phyloP scores from a whole-genome alignment of 2,113 vertebrate genomes.

The Paralichthys olivaceus region DNA sequence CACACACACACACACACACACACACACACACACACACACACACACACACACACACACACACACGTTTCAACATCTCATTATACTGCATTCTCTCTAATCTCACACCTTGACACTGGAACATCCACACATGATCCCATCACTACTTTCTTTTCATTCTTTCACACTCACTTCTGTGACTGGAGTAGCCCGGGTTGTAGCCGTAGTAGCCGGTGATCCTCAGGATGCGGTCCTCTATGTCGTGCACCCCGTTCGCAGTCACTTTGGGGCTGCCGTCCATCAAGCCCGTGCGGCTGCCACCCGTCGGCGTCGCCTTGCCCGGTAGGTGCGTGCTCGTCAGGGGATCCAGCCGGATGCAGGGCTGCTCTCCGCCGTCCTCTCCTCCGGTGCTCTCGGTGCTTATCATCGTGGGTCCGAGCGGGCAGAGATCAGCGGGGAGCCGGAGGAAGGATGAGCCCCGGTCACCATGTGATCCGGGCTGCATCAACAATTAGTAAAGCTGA shows the following conservation, averaged over 20 bases:
- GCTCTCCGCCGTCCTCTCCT: constrained; percentile 53
- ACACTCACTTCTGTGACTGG: constrained; percentile 95
- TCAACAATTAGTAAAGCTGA: constrained; percentile 51
- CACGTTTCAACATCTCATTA: not conserved
- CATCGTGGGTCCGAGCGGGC: constrained; percentile 69
- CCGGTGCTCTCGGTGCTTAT: constrained; percentile 65
- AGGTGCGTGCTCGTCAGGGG: constrained; percentile 75
- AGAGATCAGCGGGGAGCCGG: constrained; percentile 35
- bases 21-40: too few relatives aligned
- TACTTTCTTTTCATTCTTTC: constrained; percentile 17
- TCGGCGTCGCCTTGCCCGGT: constrained; percentile 76
- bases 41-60: too few relatives aligned
- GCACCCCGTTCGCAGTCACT: constrained; percentile 93
- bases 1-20: not conserved
- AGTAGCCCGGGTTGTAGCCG: constrained; percentile 96
- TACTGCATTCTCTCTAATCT: constrained; percentile 13
- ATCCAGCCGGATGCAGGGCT: constrained; percentile 76
- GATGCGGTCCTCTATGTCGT: constrained; percentile 96
- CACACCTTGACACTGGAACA: constrained; percentile 37
- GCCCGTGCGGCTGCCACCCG: constrained; percentile 58
- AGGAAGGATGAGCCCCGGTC: constrained; percentile 51
- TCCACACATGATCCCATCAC: not conserved
- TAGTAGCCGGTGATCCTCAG: constrained; percentile 98
- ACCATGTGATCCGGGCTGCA: constrained; percentile 59
- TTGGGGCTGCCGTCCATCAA: constrained; percentile 78